Conservation (phyloP, 2,888 invertebrate genomes). For the Drosophila limbata region DNA sequence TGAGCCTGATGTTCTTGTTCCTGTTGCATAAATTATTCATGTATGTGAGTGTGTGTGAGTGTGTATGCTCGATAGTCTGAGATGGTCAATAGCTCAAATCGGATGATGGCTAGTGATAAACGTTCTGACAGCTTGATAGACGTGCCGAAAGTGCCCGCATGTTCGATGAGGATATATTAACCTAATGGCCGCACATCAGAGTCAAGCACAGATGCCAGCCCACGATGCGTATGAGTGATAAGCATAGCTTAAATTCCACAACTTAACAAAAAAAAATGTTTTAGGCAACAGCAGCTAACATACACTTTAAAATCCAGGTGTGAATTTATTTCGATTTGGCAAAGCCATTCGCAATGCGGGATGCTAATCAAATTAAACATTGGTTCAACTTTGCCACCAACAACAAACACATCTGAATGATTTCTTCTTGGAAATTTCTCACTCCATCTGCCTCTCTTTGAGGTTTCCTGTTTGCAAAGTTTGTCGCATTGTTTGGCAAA, state of each 20-base stretch:
- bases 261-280: background rate
- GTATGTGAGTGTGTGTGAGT: conserved; percentile 7
- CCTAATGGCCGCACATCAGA: conserved; percentile 32
- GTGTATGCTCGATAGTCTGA: conserved; percentile 12
- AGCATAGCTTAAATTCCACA: conserved; percentile 4
- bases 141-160: conserved; percentile 55
- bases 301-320: conserved; percentile 21
- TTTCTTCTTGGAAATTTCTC: background rate
- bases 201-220: background rate
- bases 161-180: conserved; percentile 34
- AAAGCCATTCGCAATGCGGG: background rate
- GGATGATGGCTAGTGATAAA: conserved; percentile 65
- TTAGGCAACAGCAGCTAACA: background rate
- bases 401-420: conserved; percentile 1
- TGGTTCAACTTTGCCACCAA: background rate
- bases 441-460: background rate
- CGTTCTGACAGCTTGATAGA: conserved; percentile 65
- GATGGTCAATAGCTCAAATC: conserved; percentile 60
- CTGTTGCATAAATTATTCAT: conserved; percentile 53
- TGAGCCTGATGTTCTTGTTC: conserved; percentile 25
- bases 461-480: background rate
- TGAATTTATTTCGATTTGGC: conserved; percentile 14
- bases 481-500: conserved; percentile 41
- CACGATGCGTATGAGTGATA: conserved; percentile 40
- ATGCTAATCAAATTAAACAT: conserved; percentile 1